Base-by-base conservation (phyloP, 1,140 invertebrate species). In the Araneus ventricosus region DNA sequence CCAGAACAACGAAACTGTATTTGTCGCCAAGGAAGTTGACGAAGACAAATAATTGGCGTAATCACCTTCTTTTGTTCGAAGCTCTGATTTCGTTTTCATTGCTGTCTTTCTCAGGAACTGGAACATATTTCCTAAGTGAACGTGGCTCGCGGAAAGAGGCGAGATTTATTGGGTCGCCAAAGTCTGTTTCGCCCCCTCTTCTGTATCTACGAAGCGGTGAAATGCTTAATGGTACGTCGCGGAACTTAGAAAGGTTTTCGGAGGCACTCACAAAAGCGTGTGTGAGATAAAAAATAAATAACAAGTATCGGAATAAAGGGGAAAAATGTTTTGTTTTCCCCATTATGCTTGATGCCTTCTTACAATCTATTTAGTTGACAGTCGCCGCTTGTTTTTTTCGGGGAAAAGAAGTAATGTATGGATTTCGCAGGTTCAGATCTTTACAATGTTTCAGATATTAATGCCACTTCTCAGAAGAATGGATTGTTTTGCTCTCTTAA, bases 41-140 rank as follows among this genome's bases (percentile, higher is more conserved):
- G 70, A 75, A 75, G 70, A 75, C 70, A 75, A 75, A 75, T 75
- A 75, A 75, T 75, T 75, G 70, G 27, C 70, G 70, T 75, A 75
- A 75, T 75, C 70, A 34, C 17, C 34, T 75, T 37, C 70, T 75
- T 75, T 75, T 75, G 70, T 75, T 34, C 34, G 30, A 1, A 34
- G 70, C 30, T 75, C 34, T 75, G 70, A 75, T 75, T 75, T 75
- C 70, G 30, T 37, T 75, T 75, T 75, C 70, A 75, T 75, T 75
- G 70, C 70, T 75, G 34, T 34, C 20, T 75, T 37, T 52, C 20
- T 8, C 27, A 75, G 70, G 14, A 30, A 30, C 14, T 30, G 27
- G 20, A 34, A 75, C 67, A 75, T 75, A 75, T 75, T 75, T 75
- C 27, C 17, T 75, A 75, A 75, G 67, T 30, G 67, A 75, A 75